phyloP scores from a whole-genome alignment of 2,113 vertebrate species.

The Ranitomeya variabilis region DNA sequence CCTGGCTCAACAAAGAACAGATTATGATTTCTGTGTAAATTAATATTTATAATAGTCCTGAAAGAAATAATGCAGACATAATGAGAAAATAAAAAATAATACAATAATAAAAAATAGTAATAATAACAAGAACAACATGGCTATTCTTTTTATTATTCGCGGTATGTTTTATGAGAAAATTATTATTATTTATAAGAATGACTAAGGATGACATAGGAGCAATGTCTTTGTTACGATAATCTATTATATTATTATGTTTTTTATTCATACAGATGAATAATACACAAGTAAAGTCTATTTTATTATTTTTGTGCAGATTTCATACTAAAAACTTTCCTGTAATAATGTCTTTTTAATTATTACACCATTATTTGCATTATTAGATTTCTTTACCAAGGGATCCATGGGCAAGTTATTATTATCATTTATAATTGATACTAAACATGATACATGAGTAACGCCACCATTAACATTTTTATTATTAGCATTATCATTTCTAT shows the following conservation, averaged over 20 bases:
- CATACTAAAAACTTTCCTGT: too few relatives aligned
- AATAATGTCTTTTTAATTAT: not conserved
- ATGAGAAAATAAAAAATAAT: not conserved
- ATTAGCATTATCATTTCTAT: not conserved
- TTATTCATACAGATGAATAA: not conserved
- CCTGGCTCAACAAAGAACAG: not conserved
- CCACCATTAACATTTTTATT: not conserved
- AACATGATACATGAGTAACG: not conserved
- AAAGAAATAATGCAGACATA: not conserved
- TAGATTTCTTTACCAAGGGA: not conserved
- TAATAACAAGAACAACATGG: not conserved
- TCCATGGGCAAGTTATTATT: not conserved
- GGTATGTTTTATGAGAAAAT: not conserved
- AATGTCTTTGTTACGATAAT: not conserved
- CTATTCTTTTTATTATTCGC: not conserved
- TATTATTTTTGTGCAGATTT: not conserved
- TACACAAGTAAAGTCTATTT: not conserved
- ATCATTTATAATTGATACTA: conserved; percentile 1
- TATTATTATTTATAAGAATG: not conserved
- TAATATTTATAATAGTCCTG: not conserved
- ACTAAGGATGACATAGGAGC: not conserved
- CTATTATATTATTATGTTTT: not conserved
- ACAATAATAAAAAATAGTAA: too few relatives aligned
- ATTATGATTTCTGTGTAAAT: not conserved
- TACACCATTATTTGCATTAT: not conserved